Percentiles rank a stretch among this genome's conserved stretches.
These are phyloP conservation scores for Neopipo cinnamomea DNA, from an alignment of 2,113 vertebrate species.

Conservation along the genomic window DNA sequence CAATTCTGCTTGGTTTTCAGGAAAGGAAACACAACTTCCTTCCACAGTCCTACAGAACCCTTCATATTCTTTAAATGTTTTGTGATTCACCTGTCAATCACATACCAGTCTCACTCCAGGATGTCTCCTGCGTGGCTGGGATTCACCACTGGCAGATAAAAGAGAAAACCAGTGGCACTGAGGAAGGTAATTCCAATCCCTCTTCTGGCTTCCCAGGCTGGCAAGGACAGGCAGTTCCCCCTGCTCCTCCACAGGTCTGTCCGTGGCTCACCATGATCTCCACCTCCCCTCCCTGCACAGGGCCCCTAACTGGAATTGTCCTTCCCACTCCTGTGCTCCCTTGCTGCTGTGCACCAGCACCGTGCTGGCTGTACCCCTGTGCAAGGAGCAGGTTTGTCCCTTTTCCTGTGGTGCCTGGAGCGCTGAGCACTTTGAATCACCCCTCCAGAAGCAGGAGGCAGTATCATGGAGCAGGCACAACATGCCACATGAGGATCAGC, in stretches of 20 bases:
- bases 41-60: neutral
- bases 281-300: neutral
- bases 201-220: neutral
- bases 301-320: neutral
- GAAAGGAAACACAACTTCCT: neutral
- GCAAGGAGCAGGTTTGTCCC: neutral
- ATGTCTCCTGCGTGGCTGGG: neutral
- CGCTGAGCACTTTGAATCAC: neutral
- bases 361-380: rapidly evolving
- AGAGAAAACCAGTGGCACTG: rapidly evolving
- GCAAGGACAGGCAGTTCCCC: neutral
- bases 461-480: neutral
- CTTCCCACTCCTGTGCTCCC: neutral
- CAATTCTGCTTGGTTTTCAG: neutral
- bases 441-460: neutral
- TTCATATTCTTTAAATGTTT: neutral
- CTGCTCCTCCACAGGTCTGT: neutral
- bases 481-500: neutral
- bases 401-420: neutral
- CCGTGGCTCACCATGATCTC: neutral
- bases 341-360: neutral
- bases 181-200: neutral
- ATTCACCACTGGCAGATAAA: neutral
- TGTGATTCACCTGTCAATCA: neutral
- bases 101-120: neutral